phyloP scores from a whole-genome alignment of 1,140 invertebrate genomes.

The Apis dorsata region DNA sequence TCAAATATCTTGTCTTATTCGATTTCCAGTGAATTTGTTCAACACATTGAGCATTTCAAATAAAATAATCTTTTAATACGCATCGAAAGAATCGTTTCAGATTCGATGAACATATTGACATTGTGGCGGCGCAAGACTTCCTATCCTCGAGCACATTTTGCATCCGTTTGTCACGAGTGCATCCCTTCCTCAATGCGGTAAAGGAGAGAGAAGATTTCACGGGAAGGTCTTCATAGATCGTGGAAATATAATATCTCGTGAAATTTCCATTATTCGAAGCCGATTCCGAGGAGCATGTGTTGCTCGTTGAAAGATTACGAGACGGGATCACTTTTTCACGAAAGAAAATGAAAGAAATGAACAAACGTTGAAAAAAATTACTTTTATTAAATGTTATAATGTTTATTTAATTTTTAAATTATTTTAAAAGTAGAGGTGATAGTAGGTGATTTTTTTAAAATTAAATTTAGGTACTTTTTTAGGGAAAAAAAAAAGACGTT shows the following conservation, averaged over 20 bases:
- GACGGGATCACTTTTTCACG: no score
- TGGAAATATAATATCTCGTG: conserved; percentile 36
- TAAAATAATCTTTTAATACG: background rate
- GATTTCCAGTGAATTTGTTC: no score
- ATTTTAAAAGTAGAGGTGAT: no score
- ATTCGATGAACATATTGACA: conserved; percentile 7
- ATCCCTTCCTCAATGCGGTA: background rate
- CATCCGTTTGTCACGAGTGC: background rate
- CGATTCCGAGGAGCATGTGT: background rate
- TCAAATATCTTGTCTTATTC: no score
- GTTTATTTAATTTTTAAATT: no score
- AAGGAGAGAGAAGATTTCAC: background rate
- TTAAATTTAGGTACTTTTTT: no score
- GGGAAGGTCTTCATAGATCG: background rate
- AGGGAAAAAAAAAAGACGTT: background rate
- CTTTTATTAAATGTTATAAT: no score
- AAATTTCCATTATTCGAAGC: conserved; percentile 52
- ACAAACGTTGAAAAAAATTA: no score
- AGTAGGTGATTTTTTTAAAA: no score
- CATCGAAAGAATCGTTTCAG: background rate
- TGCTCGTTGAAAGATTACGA: no score
- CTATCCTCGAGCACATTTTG: background rate
- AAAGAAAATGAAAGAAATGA: no score
- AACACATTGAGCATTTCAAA: no score
- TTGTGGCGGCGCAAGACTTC: background rate